Percentiles rank a stretch among this genome's conserved stretches.
Conservation (phyloP, 2,888 invertebrate species). For the Andrena haemorrhoa region DNA sequence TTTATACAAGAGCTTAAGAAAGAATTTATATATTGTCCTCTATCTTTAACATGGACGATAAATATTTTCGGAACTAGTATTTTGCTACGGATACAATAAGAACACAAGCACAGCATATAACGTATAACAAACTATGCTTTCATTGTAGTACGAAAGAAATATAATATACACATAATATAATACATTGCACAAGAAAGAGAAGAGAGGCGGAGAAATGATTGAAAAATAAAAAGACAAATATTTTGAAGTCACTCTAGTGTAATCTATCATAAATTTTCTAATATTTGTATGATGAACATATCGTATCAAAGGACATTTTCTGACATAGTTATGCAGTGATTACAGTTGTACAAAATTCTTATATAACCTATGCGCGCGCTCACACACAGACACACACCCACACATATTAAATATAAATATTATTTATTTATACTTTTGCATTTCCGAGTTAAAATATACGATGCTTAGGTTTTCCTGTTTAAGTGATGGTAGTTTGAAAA, state of each 20-base stretch:
- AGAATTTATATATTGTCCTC: constrained; percentile 15
- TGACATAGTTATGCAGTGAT: constrained; percentile 31
- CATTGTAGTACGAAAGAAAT: constrained; percentile 17
- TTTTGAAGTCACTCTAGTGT: constrained; percentile 21
- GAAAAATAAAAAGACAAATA: constrained; percentile 24
- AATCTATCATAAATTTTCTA: constrained; percentile 29
- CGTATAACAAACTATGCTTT: constrained; percentile 27
- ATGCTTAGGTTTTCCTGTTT: constrained; percentile 32
- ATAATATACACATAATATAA: constrained; percentile 11
- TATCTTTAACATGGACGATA: constrained; percentile 30
- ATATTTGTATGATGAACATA: constrained; percentile 20
- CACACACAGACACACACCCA: no score
- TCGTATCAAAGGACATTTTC: constrained; percentile 21
- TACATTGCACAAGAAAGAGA: constrained; percentile 12
- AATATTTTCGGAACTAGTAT: constrained; percentile 32
- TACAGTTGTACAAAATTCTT: constrained; percentile 48
- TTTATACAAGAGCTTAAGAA: constrained; percentile 8
- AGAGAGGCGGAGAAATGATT: constrained; percentile 10
- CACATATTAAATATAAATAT: constrained; percentile 55
- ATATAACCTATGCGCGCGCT: constrained; percentile 31
- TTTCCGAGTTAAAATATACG: constrained; percentile 39
- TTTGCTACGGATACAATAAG: constrained; percentile 28
- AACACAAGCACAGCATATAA: constrained; percentile 33
- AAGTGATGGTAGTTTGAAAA: constrained; percentile 41
- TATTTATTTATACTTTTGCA: constrained; percentile 53